Evolutionary conservation across 1,140 invertebrate genomes (phyloP).

Genomic region (Tetragonula clypearis): DNA sequence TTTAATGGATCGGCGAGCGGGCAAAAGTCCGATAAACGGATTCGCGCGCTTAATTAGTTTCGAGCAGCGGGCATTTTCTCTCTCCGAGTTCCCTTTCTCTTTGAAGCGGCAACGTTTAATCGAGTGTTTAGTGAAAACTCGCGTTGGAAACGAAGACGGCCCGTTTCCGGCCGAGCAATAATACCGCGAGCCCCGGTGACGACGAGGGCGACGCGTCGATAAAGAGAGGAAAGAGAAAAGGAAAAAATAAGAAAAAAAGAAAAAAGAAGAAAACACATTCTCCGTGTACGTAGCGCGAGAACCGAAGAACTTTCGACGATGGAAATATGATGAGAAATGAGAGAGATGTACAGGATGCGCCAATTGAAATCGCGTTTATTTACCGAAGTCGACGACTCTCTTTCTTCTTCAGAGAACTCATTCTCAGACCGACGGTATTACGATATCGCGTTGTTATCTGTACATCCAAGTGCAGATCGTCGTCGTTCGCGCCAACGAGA

Average conservation of each 20-base stretch:
- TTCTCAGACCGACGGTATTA: conserved; percentile 1
- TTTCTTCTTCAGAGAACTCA: conserved; percentile 6
- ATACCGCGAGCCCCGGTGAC: too few relatives aligned
- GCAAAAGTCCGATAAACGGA: not conserved
- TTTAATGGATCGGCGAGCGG: not conserved
- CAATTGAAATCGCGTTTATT: conserved; percentile 63
- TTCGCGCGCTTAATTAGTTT: conserved; percentile 3
- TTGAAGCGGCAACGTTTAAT: not conserved
- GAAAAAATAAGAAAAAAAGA: too few relatives aligned
- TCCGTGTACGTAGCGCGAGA: conserved; percentile 3
- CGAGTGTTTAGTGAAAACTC: not conserved
- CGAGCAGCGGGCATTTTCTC: not conserved
- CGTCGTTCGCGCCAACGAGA: not conserved
- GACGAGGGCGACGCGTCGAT: not conserved
- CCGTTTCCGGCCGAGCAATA: too few relatives aligned
- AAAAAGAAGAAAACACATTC: not conserved
- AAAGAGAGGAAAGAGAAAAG: too few relatives aligned
- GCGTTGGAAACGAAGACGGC: not conserved
- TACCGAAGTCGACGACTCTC: conserved; percentile 36
- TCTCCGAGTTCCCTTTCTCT: not conserved
- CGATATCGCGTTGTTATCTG: conserved; percentile 1
- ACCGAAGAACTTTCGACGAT: conserved; percentile 42
- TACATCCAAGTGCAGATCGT: not conserved
- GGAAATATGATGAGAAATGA: conserved; percentile 28
- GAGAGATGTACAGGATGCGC: not conserved